Evolutionary conservation across 2,797 vertebrate species (phyloP), one percentile per base, ranked within the genome.

Genomic region (Cephalopachus bancanus): DNA sequence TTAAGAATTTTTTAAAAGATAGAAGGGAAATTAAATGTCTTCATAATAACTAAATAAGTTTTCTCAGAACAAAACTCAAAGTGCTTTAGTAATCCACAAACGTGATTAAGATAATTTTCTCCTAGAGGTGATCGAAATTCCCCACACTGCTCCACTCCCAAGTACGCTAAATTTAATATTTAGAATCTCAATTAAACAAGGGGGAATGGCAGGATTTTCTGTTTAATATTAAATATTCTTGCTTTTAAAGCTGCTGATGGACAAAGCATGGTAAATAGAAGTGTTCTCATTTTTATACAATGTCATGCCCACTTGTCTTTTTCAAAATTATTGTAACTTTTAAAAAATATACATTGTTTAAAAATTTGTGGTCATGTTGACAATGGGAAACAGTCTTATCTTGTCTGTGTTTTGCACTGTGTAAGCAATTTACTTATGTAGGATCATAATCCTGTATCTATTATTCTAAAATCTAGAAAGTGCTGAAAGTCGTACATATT

Each of bases 141-240:
- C 6, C 6, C 30, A 30, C n/a, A 53, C 51, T 64, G 19, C 57
- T 3, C 26, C 44, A 37, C 16, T 62, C 14, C 30, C 49, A 80
- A 78, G 20, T 79, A 80, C 67, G 19, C 49, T 93, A 91, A 83
- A 67, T 83, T 91, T 91, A 90, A 64, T 80, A 62, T 85, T 97
- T 84, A 80, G 71, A 81, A 62, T 62, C 30, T 75, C 71, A 87
- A 55, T 75, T 74, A 51, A 81, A 51, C 33, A 83, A 59, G 67
- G 37, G 24, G 8, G 5, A 64, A 74, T 80, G 59, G 37, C 59
- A 60, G 3, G 20, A 26, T 62, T 92, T 91, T 20, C 72, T 44
- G 16, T 93, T 71, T 53, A 65, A n/a, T 57, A 49, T 30, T 71
- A 51, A 94, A 65, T 9, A 51, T 15, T 67, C 59, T 51, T 95